Evolutionary conservation across 2,888 invertebrate species (phyloP).

Genomic region (Melitaea athalia): DNA sequence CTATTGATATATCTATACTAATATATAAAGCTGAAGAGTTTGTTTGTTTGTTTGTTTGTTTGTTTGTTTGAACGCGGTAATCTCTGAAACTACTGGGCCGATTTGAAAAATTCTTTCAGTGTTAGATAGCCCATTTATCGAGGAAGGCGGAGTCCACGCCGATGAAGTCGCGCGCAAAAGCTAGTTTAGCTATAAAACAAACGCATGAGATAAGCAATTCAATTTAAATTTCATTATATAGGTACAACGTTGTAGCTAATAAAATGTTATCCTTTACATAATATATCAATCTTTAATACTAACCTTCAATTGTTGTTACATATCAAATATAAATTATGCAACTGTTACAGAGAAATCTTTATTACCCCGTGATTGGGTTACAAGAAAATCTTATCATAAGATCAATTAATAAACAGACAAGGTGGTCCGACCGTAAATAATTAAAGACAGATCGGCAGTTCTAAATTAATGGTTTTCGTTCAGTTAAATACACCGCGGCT

Average conservation of each 20-base stretch:
- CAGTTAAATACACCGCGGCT: constrained; percentile 45
- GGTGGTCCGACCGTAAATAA: constrained; percentile 75
- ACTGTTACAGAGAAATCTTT: constrained; percentile 25
- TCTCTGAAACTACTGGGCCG: no score
- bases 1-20: no score
- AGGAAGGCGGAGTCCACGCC: no score
- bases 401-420: constrained; percentile 77
- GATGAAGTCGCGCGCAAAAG: no score
- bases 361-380: constrained; percentile 31
- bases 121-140: no score
- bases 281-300: constrained; percentile 19
- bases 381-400: constrained; percentile 57
- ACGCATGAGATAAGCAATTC: not conserved
- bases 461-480: constrained; percentile 71
- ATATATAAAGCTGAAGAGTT: no score
- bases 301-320: constrained; percentile 26
- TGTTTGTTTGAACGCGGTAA: no score
- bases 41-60: no score
- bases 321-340: constrained; percentile 30
- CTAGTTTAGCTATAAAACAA: no score
- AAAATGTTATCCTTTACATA: constrained; percentile 6
- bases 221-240: not conserved
- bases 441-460: constrained; percentile 69
- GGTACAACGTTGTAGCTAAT: not conserved
- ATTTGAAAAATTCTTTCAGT: no score